Evolutionary conservation across 2,113 vertebrate species (phyloP), one percentile per base, ranked within the genome.

Genomic region (Nicator chloris): DNA sequence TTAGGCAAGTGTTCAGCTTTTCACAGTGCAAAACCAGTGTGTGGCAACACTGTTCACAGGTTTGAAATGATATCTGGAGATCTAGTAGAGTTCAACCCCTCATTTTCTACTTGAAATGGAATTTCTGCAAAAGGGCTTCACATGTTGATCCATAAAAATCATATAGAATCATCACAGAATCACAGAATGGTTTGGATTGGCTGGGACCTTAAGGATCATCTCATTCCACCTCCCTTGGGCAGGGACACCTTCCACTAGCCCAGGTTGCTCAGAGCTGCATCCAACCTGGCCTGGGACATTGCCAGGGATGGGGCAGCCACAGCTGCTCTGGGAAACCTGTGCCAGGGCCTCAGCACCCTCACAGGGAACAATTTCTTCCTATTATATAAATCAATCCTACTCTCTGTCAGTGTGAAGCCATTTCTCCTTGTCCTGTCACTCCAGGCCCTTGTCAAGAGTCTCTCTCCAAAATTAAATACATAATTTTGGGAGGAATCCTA

Each of bases 161-260:
- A 18, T 15, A 26, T 5, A 26, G 24, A 54, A 31, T 61, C 28
- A 44, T 42, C 22, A 39, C 0, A 28, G 68, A 59, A 37, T 39
- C 33, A 45, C 7, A 31, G 30, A 60, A 40, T 40, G 7, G 11
- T 20, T 18, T 40, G 16, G 30, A 16, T 27, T 68, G 16, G 24
- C 53, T 22, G 21, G 16, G 11, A 53, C 20, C 10, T 30, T 30
- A 30, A 53, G 6, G 13, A 31, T 45, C 39, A 59, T 26, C 24
- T 3, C 0, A 0, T 75, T 51, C n/a, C 13, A 40, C 1, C 1
- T 15, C 13, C 13, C 4, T n/a, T 15, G 7, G 12, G 16, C 39
- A 68, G 23, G 23, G 69, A 12, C 33, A 53, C 24, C 6, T 82
- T 22, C 53, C 39, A 68, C 30, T 21, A 0, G 0, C 4, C 45